Evolutionary conservation across 2,113 vertebrate species (phyloP).

Genomic region (Beaufortia kweichowensis): DNA sequence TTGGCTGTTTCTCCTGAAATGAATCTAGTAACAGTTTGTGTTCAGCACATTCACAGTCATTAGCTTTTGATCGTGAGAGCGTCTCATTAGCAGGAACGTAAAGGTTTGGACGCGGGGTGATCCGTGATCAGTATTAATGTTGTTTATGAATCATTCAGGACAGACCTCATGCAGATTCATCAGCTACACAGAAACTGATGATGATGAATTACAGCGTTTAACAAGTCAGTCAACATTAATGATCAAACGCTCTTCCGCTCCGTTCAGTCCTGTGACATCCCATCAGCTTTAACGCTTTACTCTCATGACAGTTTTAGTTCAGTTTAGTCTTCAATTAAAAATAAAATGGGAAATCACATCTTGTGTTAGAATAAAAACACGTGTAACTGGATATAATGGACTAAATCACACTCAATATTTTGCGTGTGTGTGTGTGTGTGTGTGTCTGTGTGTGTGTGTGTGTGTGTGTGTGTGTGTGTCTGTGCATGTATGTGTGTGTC

Average conservation of each 20-base stretch:
- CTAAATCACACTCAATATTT: no score
- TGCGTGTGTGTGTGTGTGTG: no score
- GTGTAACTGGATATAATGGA: no score
- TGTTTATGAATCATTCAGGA: slow-evolving; percentile 75
- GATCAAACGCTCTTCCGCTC: slow-evolving; percentile 55
- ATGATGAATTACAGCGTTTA: slow-evolving; percentile 73
- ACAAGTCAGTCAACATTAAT: slow-evolving; percentile 69
- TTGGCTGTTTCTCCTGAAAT: no score
- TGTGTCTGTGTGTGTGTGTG: no score
- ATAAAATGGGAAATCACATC: no score
- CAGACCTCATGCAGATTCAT: slow-evolving; percentile 63
- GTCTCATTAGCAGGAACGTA: slow-evolving; percentile 7
- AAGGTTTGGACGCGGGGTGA: slow-evolving; percentile 49
- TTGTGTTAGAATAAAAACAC: no score
- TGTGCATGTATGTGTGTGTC: no score
- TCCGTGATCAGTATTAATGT: slow-evolving; percentile 74
- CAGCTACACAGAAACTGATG: slow-evolving; percentile 70
- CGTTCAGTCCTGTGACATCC: not conserved
- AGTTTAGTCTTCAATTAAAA: no score
- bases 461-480: no score
- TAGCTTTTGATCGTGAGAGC: slow-evolving; percentile 23
- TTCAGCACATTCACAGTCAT: not conserved
- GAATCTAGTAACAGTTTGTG: no score
- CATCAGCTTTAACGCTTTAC: slow-evolving; percentile 15
- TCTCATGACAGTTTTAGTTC: no score